Evolutionary conservation across 2,888 invertebrate species (phyloP), one percentile per base, ranked within the genome.

Genomic region (Teleiodes luculella): DNA sequence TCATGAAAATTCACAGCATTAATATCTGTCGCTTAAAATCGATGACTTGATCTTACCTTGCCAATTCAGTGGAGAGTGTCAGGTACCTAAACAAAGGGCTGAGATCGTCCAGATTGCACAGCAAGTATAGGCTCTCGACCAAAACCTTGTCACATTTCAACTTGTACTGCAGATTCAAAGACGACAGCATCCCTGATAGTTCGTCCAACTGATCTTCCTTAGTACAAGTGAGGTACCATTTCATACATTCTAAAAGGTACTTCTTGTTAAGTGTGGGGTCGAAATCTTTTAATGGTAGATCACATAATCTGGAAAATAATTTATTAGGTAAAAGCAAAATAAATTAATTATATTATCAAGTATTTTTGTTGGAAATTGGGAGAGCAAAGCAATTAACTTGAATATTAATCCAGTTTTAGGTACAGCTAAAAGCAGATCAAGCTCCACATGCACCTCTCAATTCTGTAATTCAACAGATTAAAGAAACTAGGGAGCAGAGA

Each of bases 201-300:
- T 57, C 57, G 7, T 43, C 53, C 1, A 59, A 50, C 33, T 62
- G 59, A 39, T 86, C 82, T 74, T 28, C 77, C 74, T 93, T 92
- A 68, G 92, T 93, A 37, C 92, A 83, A 49, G 80, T 80, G 0
- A 95, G 78, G 53, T 93, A 86, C 68, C 91, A 90, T 70, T 94
- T 94, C 4, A 95, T 77, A 70, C 95, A 95, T 79, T 96, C 95
- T 57, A 92, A 82, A 49, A 95, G 77, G 71, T 95, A 93, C 58
- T 92, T 92, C 58, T 86, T 88, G 67, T 96, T 95, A 4, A 96
- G 90, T 47, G 92, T 90, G 28, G 93, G 91, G 73, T 95, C 94
- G 77, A 91, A 96, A 53, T 90, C 86, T 28, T 80, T 78, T 3
- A 91, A 59, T 20, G 90, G 81, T 63, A 90, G 86, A 57, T 91